phyloP scores from a whole-genome alignment of 2,888 invertebrate genomes.

The Nudaria mundana region DNA sequence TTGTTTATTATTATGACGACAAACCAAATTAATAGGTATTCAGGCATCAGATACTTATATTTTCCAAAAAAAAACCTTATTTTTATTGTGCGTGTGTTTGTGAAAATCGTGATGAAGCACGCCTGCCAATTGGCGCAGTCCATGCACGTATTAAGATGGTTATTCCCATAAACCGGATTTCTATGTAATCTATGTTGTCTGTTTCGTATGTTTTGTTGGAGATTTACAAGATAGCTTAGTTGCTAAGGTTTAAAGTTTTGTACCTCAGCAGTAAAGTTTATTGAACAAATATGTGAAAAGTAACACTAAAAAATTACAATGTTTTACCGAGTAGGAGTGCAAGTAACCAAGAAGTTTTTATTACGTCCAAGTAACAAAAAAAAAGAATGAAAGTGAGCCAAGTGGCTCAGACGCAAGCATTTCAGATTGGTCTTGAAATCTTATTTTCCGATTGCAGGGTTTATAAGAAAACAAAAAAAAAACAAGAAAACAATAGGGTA shows the following conservation, averaged over 20 bases:
- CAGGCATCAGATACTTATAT: slow-evolving; percentile 7
- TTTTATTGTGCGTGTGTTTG: slow-evolving; percentile 8
- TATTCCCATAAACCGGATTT: slow-evolving; percentile 71
- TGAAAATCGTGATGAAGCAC: slow-evolving; percentile 39
- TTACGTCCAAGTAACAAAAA: too few species aligned
- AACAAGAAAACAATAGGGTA: too few species aligned
- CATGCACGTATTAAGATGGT: slow-evolving; percentile 56
- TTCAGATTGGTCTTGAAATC: too few species aligned
- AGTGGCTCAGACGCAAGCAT: too few species aligned
- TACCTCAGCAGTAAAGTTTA: slow-evolving; percentile 15
- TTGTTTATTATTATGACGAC: slow-evolving; percentile 23
- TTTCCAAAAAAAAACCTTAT: slow-evolving; percentile 9
- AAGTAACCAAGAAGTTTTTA: too few species aligned
- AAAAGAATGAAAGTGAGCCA: too few species aligned
- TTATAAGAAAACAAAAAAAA: too few species aligned
- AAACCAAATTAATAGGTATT: slow-evolving; percentile 17
- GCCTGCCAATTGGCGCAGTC: slow-evolving; percentile 53
- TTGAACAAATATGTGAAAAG: slow-evolving; percentile 16
- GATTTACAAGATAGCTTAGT: slow-evolving; percentile 39
- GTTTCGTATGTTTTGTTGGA: slow-evolving; percentile 41
- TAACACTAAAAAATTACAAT: too few species aligned
- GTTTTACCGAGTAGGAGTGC: too few species aligned
- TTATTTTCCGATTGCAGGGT: too few species aligned
- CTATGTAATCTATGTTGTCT: slow-evolving; percentile 20
- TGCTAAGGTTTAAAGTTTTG: too few species aligned